Base-by-base conservation (phyloP, 64 coral and sea anemone species). In the Montipora foliosa region DNA sequence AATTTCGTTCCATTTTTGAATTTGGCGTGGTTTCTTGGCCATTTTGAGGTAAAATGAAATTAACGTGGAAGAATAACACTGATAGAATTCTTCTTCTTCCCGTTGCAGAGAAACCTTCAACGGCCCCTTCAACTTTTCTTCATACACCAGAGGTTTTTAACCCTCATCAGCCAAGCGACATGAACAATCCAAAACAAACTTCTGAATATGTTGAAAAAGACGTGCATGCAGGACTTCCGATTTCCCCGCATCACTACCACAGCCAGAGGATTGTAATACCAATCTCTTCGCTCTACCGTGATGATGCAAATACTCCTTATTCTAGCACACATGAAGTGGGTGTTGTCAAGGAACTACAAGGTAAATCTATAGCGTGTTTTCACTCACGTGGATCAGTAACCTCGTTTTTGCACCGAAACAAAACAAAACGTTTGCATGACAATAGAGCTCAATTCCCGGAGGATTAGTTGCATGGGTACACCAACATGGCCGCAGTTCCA, bases 181-280 rank as follows among this genome's bases (percentile, higher is more conserved):
- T 70, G 4, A 29, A 70, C 47, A 86, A 5, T n/a, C 82, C 70
- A 45, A 57, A 66, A 49, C 64, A 86, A 51, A 72, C 64, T 16
- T 49, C 62, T 51, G 82, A 68, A 6, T 71, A 73, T 3, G 6
- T 86, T 49, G 17, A 10, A 1, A 86, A 86, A 86, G 64, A 72
- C 4, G 44, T 71, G 46, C 8, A 1, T 11, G 1, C 66, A 47
- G 8, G 8, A 20, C 64, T 44, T 20, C 44, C 8, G 19, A 49
- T 10, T 50, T 29, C 66, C n/a, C 55, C 29, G 58, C 80, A 52
- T 17, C 80, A 6, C 22, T 37, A 82, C 29, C 25, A 13, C 14
- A 24, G 51, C 8, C 37, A 86, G 17, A 70, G 68, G 66, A 86
- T 86, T 86, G 82, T 71, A 17, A 86, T 86, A 86, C 82, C 82